Base-by-base conservation (phyloP, 2,797 vertebrate species). In the Hydrocynus forskahlii region DNA sequence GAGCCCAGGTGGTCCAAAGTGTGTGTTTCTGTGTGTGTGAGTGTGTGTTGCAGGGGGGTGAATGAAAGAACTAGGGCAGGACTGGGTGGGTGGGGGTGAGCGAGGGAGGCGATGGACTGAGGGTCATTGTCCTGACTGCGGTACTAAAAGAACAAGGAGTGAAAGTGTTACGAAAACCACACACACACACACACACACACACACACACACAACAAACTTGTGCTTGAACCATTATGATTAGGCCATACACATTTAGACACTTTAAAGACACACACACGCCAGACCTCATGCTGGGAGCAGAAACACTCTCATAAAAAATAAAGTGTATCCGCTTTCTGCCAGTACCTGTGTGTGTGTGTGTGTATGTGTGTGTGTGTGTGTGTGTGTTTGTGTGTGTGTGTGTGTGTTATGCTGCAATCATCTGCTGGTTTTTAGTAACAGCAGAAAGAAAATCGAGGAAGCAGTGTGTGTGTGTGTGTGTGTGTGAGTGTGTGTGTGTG, bases 51-150 rank as follows among this genome's bases (percentile, higher is more conserved):
- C 12, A 23, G 40, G 5, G 9, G 23, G 59, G 54, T 17, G 40
- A 77, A 23, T 52, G 25, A 43, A 50, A 45, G 52, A 60, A 72
- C 17, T 55, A 35, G 21, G 67, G 77, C 40, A 4, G 40, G 40
- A 43, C 4, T 43, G 40, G 40, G 8, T 4, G 40, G 40, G n/a
- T n/a, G n/a, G n/a, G n/a, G n/a, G n/a, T n/a, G n/a, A n/a, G n/a
- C n/a, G n/a, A n/a, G n/a, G n/a, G n/a, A n/a, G 12, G 55, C 55
- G 21, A 78, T 35, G 50, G 59, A 50, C 72, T 66, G 25, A 55
- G 29, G 77, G 21, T 52, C 67, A 74, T 52, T 70, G 67, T 67
- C 52, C 55, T 76, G 23, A 25, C 25, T 59, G 70, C 62, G 66
- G 64, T 13, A 72, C 45, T 7, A 12, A 67, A 35, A 57, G 57